Base-by-base conservation (phyloP, 2,797 vertebrate genomes). In the Pseudochirops corinnae region DNA sequence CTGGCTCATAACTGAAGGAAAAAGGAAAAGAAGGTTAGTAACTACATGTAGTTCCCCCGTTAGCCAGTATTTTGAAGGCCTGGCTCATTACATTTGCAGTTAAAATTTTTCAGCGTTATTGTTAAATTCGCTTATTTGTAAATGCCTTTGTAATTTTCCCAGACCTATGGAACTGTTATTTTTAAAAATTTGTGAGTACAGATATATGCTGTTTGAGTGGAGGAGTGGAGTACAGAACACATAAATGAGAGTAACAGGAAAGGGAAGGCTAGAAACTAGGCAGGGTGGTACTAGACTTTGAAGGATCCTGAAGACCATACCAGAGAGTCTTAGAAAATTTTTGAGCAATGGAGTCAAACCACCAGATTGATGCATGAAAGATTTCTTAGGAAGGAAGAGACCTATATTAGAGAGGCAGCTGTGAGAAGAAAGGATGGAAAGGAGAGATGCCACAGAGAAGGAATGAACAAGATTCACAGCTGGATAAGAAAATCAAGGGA, bases 1-100 rank as follows among this genome's bases (percentile, higher is more conserved):
- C 99, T 0, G 99, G 99, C 98, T 99, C 99, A 0, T 99, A 99
- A 98, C 99, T 99, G 56, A 98, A 98, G 93, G 93, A 95, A 98
- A 98, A 94, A 94, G 55, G 95, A 97, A 90, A 95, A 93, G 67
- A 5, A 90, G 3, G 93, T 97, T 62, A 57, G 87, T 90, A 74
- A 90, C 82, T 21, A 92, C 46, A 58, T 93, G 26, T 0, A 28
- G 39, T 21, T n/a, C 13, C 0, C 58, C 62, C 58, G 60, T 82
- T 16, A 33, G 90, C 46, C 2, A 82, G 39, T 46, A 82, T 46
- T 82, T 46, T 82, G 39, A 39, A 74, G n/a, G n/a, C 1, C 9
- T 82, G 18, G 21, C 10, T 82, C n/a, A 62, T 82, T 46, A 82
- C 21, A 74, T 74, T 74, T n/a, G n/a, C 16, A 39, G n/a, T 46